A percentile compares a stretch with the other conserved stretches of the same genome.
Conservation (phyloP, 2,888 invertebrate genomes). For the Oscheius sp. region DNA sequence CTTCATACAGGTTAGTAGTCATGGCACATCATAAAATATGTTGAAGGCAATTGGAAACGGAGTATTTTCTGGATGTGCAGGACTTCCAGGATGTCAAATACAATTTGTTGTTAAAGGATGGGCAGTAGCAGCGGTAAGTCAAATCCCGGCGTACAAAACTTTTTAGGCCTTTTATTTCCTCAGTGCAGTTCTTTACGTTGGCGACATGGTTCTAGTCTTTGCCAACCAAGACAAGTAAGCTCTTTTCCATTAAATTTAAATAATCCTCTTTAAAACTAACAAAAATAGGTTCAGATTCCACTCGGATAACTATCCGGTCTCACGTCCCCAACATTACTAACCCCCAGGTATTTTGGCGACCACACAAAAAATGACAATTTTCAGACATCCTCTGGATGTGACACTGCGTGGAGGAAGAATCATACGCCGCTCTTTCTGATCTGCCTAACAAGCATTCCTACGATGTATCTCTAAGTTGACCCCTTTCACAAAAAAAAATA, state of each 20-base stretch:
- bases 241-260: background rate
- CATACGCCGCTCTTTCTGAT: slow-evolving; percentile 32
- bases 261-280: background rate
- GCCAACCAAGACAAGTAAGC: slow-evolving; percentile 66
- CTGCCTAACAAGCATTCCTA: slow-evolving; percentile 21
- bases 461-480: slow-evolving; percentile 16
- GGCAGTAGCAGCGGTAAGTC: slow-evolving; percentile 68
- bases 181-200: slow-evolving; percentile 64
- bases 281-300: slow-evolving; percentile 46
- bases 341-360: slow-evolving; percentile 11
- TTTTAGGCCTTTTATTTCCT: slow-evolving; percentile 71
- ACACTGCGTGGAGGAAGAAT: slow-evolving; percentile 29
- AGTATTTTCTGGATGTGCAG: slow-evolving; percentile 68
- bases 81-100: slow-evolving; percentile 72
- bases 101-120: slow-evolving; percentile 72
- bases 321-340: slow-evolving; percentile 55
- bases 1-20: slow-evolving; percentile 68
- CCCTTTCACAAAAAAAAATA: background rate
- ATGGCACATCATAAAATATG: background rate
- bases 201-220: slow-evolving; percentile 67
- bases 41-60: slow-evolving; percentile 56
- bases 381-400: slow-evolving; percentile 13
- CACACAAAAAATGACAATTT: background rate
- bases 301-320: slow-evolving; percentile 53
- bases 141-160: background rate